phyloP scores from a whole-genome alignment of 2,888 invertebrate species.

The Thumatha senex region DNA sequence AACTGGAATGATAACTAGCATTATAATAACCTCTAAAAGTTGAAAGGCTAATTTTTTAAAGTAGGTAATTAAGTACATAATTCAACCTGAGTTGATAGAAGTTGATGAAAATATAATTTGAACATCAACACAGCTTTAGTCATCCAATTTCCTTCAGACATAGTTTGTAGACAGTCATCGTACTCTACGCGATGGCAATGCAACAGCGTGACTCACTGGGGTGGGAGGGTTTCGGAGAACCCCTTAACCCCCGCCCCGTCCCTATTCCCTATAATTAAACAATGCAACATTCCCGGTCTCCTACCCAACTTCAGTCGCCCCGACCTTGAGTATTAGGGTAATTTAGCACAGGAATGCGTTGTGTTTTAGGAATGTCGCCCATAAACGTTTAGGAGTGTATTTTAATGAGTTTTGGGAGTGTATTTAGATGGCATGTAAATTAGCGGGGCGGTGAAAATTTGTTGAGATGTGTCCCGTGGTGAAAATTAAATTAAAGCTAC shows the following conservation, averaged over 20 bases:
- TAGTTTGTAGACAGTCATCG: constrained; percentile 35
- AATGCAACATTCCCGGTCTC: constrained; percentile 46
- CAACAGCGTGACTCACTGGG: constrained; percentile 48
- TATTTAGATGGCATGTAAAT: constrained; percentile 45
- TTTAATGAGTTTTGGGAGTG: constrained; percentile 50
- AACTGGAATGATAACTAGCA: too few relatives aligned
- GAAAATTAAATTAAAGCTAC: background rate
- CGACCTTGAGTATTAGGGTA: constrained; percentile 58
- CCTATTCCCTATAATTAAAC: constrained; percentile 48
- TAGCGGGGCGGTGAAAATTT: constrained; percentile 43
- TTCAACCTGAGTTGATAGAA: too few relatives aligned
- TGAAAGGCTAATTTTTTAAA: too few relatives aligned
- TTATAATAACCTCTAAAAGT: too few relatives aligned
- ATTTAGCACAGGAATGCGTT: constrained; percentile 39
- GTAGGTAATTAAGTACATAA: too few relatives aligned
- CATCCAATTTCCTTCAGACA: constrained; percentile 29
- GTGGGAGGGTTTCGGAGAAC: constrained; percentile 20
- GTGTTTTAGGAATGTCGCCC: constrained; percentile 52
- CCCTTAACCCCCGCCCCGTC: constrained; percentile 11
- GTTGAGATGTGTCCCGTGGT: constrained; percentile 14
- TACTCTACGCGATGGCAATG: constrained; percentile 36
- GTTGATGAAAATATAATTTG: too few relatives aligned
- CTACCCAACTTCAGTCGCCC: constrained; percentile 36
- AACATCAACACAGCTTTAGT: constrained; percentile 22
- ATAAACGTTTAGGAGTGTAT: constrained; percentile 46